These are phyloP conservation scores for Xenus cinereus DNA, from an alignment of 2,113 vertebrate genomes.

Conservation along the genomic window DNA sequence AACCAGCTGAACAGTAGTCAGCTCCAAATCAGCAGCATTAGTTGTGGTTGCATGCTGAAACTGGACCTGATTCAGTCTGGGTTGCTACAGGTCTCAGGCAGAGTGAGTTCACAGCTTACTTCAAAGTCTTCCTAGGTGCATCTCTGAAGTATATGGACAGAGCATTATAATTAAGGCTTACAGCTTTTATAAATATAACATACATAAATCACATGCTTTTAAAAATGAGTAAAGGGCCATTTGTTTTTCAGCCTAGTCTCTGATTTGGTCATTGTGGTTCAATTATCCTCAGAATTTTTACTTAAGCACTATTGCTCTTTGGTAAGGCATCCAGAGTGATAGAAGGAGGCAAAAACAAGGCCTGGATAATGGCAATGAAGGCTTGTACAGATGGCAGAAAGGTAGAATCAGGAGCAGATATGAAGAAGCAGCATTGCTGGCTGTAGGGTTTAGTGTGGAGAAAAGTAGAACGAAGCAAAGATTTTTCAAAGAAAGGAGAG, in stretches of 20 bases:
- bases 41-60: not conserved
- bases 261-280: not conserved
- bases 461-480: not conserved
- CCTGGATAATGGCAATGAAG: not conserved
- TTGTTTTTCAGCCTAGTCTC: not conserved
- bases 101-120: not conserved
- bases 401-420: not conserved
- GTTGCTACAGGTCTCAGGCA: not conserved
- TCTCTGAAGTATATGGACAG: not conserved
- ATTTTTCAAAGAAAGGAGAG: not conserved
- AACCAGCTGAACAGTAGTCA: not conserved
- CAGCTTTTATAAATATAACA: not conserved
- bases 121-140: not conserved
- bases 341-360: not conserved
- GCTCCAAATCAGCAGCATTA: not conserved
- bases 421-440: not conserved
- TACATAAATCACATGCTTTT: accelerated
- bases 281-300: not conserved
- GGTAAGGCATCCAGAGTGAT: not conserved
- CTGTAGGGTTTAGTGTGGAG: not conserved
- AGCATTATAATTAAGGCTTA: not conserved
- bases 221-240: not conserved
- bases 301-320: not conserved
- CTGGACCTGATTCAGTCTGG: not conserved
- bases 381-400: not conserved